phyloP scores from a whole-genome alignment of 2,797 vertebrate genomes.

The Gadopsis bispinosus region DNA sequence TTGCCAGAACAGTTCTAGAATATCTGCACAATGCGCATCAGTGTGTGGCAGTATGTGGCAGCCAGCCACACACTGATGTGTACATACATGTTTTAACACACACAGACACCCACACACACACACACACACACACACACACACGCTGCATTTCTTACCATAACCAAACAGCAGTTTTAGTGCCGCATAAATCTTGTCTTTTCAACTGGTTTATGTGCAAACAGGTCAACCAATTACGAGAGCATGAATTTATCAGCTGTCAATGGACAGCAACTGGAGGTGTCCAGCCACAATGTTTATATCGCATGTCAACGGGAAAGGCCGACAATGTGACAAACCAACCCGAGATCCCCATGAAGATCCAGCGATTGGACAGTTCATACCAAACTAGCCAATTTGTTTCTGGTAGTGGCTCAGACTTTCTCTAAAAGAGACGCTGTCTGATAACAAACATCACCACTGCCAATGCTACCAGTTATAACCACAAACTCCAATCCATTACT shows the following conservation, averaged over 20 bases:
- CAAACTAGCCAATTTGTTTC: not conserved
- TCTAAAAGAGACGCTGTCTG: too few species aligned
- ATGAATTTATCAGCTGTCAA: slow-evolving; percentile 72
- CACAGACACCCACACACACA: slow-evolving; percentile 11
- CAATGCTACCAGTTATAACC: too few species aligned
- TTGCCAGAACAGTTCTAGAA: slow-evolving; percentile 43
- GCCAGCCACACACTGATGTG: slow-evolving; percentile 28
- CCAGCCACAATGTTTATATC: slow-evolving; percentile 37
- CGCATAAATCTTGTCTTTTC: slow-evolving; percentile 65
- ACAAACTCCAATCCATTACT: too few species aligned
- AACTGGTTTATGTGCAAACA: slow-evolving; percentile 61
- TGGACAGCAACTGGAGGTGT: slow-evolving; percentile 37
- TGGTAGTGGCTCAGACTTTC: not conserved
- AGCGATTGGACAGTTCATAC: not conserved
- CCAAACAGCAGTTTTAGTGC: slow-evolving; percentile 46
- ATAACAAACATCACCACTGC: too few species aligned
- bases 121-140: not conserved
- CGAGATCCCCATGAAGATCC: slow-evolving; percentile 1
- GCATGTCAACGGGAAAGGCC: slow-evolving; percentile 19
- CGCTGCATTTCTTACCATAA: slow-evolving; percentile 30
- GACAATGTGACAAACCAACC: slow-evolving; percentile 6
- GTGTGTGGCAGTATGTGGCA: slow-evolving; percentile 7
- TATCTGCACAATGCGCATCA: slow-evolving; percentile 28
- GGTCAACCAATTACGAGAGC: slow-evolving; percentile 63
- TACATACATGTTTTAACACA: slow-evolving; percentile 6